Evolutionary conservation across 2,797 vertebrate genomes (phyloP).

Genomic region (Sebastolobus alascanus): DNA sequence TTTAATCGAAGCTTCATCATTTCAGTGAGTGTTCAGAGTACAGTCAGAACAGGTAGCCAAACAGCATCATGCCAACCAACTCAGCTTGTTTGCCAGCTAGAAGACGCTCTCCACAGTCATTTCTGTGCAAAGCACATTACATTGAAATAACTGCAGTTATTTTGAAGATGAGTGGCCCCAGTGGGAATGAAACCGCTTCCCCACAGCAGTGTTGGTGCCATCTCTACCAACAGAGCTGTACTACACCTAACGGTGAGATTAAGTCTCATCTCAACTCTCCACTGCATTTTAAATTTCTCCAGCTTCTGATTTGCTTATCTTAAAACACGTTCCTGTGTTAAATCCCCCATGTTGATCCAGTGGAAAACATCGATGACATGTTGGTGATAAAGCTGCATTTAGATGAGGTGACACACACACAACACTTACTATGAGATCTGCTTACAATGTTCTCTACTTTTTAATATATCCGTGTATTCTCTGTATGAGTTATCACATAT

Average conservation of each 20-base stretch:
- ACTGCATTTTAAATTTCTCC: conserved; percentile 34
- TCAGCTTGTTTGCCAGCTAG: conserved; percentile 33
- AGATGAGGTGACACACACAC: conserved; percentile 21
- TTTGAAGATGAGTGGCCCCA: conserved; percentile 32
- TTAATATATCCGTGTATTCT: conserved; percentile 14
- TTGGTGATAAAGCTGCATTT: conserved; percentile 26
- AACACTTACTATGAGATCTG: conserved; percentile 39
- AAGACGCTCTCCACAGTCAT: conserved; percentile 27
- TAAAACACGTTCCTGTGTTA: conserved; percentile 14
- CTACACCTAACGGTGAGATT: conserved; percentile 20
- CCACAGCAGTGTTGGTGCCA: conserved; percentile 12
- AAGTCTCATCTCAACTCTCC: conserved; percentile 22
- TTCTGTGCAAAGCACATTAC: conserved; percentile 54
- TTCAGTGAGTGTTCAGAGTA: background rate
- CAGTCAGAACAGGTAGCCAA: conserved; percentile 16
- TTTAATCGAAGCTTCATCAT: background rate
- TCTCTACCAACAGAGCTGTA: conserved; percentile 20
- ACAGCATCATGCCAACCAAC: conserved; percentile 27
- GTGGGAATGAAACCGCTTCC: conserved; percentile 47
- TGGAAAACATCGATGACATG: conserved; percentile 29
- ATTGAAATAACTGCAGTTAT: conserved; percentile 48
- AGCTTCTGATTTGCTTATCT: conserved; percentile 17
- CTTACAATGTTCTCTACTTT: conserved; percentile 16
- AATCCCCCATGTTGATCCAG: conserved; percentile 3
- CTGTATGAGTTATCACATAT: conserved; percentile 7